These are phyloP conservation scores for Pimpla rufipes DNA, from an alignment of 2,888 invertebrate genomes.

Conservation along the genomic window DNA sequence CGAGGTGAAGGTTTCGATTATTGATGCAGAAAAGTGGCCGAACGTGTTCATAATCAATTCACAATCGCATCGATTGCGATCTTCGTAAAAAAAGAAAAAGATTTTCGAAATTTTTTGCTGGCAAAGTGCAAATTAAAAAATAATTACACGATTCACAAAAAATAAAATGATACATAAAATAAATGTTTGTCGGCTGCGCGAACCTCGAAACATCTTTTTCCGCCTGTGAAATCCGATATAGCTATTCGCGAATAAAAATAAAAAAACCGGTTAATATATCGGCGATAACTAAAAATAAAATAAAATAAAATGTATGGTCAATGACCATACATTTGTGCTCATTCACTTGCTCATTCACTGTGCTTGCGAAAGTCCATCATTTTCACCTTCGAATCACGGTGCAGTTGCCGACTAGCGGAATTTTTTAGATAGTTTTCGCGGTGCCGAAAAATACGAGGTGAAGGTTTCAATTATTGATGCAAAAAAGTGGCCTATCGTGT, in stretches of 20 bases:
- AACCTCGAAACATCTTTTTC: neutral
- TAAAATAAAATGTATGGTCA: neutral
- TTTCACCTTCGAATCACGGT: neutral
- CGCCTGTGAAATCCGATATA: neutral
- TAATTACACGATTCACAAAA: neutral
- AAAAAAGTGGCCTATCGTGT: neutral
- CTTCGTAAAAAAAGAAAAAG: neutral
- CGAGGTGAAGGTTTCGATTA: neutral
- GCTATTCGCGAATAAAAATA: neutral
- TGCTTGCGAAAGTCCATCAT: conserved; percentile 19
- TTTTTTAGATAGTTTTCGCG: neutral
- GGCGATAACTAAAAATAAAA: neutral
- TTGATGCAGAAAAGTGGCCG: neutral
- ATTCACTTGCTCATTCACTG: too few species aligned
- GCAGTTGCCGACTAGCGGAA: neutral
- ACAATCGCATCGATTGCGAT: too few species aligned
- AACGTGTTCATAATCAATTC: neutral
- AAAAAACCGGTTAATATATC: neutral
- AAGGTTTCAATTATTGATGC: neutral
- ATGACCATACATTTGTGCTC: neutral
- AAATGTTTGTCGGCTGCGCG: neutral
- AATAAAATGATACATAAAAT: neutral
- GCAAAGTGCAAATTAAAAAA: too few species aligned
- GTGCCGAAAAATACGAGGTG: neutral
- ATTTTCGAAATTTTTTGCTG: neutral